phyloP scores from a whole-genome alignment of 2,888 invertebrate genomes.

The Eueremaeus valkanovi region DNA sequence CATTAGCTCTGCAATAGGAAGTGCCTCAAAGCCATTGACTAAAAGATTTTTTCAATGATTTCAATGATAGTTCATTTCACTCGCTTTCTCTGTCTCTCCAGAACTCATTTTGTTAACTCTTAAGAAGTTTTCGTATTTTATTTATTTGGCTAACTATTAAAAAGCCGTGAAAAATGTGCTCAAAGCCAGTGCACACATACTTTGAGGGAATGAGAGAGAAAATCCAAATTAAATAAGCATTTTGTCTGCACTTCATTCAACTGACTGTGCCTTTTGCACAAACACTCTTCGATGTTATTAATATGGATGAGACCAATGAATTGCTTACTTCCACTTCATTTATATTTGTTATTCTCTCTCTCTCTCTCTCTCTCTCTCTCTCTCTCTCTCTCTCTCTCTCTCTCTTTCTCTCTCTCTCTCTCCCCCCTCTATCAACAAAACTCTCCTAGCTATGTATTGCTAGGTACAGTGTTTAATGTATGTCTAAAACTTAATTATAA shows the following conservation, averaged over 20 bases:
- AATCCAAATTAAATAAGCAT: not conserved
- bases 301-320: constrained; percentile 14
- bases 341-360: not conserved
- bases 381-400: too few species aligned
- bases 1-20: not conserved
- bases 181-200: not conserved
- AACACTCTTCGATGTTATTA: not conserved
- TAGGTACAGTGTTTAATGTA: too few species aligned
- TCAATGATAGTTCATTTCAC: not conserved
- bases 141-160: not conserved
- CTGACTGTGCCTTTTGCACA: not conserved
- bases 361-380: too few species aligned
- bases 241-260: too few species aligned
- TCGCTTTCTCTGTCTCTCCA: not conserved
- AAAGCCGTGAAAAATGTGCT: not conserved
- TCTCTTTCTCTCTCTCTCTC: too few species aligned
- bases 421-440: too few species aligned
- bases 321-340: constrained; percentile 14
- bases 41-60: too few species aligned
- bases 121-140: not conserved
- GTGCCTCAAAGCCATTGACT: not conserved
- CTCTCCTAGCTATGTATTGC: too few species aligned
- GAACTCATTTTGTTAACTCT: not conserved
- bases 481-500: not conserved
- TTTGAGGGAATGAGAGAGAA: not conserved